A percentile compares a stretch with the other conserved stretches of the same genome.
Conservation (phyloP, 2,888 invertebrate genomes). For the Chelonus formosanus region DNA sequence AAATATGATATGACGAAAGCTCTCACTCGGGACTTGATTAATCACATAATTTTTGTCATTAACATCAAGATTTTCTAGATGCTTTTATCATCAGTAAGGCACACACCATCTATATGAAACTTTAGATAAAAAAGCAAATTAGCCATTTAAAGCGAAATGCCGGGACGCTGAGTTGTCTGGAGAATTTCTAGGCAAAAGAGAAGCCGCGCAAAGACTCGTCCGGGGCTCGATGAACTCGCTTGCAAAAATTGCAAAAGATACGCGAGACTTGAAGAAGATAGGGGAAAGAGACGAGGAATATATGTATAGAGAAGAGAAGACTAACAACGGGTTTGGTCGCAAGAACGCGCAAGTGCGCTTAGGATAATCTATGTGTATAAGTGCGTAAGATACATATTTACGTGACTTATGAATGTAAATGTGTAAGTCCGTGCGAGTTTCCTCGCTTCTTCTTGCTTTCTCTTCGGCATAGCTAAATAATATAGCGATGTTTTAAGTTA, state of each 20-base stretch:
- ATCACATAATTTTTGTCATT: too few relatives aligned
- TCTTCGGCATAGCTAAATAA: conserved; percentile 4
- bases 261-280: conserved; percentile 28
- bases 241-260: conserved; percentile 36
- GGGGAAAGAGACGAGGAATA: conserved; percentile 24
- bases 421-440: conserved; percentile 11
- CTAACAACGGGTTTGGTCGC: conserved; percentile 21
- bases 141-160: too few relatives aligned
- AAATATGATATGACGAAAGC: too few relatives aligned
- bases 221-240: conserved; percentile 35
- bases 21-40: too few relatives aligned
- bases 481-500: conserved; percentile 16
- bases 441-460: conserved; percentile 19
- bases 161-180: too few relatives aligned
- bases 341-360: conserved; percentile 30
- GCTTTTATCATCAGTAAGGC: too few relatives aligned
- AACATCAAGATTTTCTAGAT: too few relatives aligned
- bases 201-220: conserved; percentile 13
- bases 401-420: conserved; percentile 34
- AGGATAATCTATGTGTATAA: conserved; percentile 29
- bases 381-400: conserved; percentile 33
- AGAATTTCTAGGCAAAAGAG: conserved; percentile 24
- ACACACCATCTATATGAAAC: too few relatives aligned
- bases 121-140: too few relatives aligned
- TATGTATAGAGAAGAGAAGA: conserved; percentile 10